Evolutionary conservation across 1,140 invertebrate species (phyloP), one percentile per base, ranked within the genome.

Genomic region (Anastatus disparis): DNA sequence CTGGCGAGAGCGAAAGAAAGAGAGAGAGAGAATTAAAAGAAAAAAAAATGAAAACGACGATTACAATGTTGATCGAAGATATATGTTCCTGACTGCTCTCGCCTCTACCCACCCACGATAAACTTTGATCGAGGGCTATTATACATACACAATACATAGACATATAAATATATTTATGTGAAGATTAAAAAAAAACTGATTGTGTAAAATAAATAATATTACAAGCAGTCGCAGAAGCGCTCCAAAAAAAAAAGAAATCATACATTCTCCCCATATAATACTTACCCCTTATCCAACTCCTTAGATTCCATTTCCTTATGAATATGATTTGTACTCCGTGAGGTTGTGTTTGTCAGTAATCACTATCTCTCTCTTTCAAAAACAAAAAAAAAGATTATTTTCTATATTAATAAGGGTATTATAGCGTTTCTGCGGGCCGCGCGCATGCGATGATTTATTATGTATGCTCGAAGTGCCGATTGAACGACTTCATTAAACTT

Each of bases 1-100:
- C 22, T 56, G 46, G 1, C 10, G 15, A 69, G 31, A 68, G 46
- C 20, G 31, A 22, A 44, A 55, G 15, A 61, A 46, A 31, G 42
- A 35, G 22, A 61, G 24, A 58, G 7, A 46, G 15, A 44, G 44
- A 44, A 20, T 9, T 29, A 58, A 31, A 58, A 40, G 17, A 58
- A 20, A 8, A 3, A 10, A 40, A 12, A 58, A 13, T 3, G 3
- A 58, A 13, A 62, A 27, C 31, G 48, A 64, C 1, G 35, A 7
- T 3, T 7, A 26, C 15, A 22, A 26, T 29, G 61, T 7, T 26
- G 52, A 65, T 71, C 44, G 61, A 66, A 17, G 38, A 59, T 58
- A 71, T 56, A 66, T 66, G 70, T 66, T 71, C 70, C 70, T 71
- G 62, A 66, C 52, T 70, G 70, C 70, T 71, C 62, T 71, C 62